Evolutionary conservation across 2,113 vertebrate species (phyloP).

Genomic region (Anguilla rostrata): DNA sequence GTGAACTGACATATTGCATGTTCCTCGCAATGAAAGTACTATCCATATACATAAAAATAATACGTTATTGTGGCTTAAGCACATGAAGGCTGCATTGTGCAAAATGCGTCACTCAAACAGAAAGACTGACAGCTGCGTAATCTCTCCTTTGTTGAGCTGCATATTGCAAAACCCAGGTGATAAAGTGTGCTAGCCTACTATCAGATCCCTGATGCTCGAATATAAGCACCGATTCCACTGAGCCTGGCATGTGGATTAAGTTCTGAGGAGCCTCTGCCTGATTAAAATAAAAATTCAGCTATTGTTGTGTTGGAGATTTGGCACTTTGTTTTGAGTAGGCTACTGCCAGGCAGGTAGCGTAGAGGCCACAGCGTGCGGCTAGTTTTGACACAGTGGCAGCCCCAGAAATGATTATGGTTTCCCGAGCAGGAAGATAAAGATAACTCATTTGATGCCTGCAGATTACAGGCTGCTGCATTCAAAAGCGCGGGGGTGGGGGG

Average conservation of each 20-base stretch:
- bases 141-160: neutral
- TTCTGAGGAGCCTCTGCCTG: neutral
- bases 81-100: neutral
- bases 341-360: neutral
- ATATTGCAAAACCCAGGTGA: neutral
- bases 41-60: neutral
- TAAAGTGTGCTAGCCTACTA: neutral
- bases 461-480: conserved; percentile 37
- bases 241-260: neutral
- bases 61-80: neutral
- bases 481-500: conserved; percentile 27
- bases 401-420: conserved; percentile 39
- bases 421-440: conserved; percentile 41
- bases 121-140: neutral
- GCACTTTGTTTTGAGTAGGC: neutral
- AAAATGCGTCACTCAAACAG: neutral
- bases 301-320: neutral
- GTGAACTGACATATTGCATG: neutral
- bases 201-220: neutral
- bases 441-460: conserved; percentile 37
- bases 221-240: neutral
- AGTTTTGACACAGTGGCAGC: neutral
- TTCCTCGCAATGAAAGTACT: neutral
- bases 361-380: neutral
- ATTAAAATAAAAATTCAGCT: neutral